These are phyloP conservation scores for Zaprionus vittiger DNA, from an alignment of 1,140 invertebrate genomes.

Conservation along the genomic window DNA sequence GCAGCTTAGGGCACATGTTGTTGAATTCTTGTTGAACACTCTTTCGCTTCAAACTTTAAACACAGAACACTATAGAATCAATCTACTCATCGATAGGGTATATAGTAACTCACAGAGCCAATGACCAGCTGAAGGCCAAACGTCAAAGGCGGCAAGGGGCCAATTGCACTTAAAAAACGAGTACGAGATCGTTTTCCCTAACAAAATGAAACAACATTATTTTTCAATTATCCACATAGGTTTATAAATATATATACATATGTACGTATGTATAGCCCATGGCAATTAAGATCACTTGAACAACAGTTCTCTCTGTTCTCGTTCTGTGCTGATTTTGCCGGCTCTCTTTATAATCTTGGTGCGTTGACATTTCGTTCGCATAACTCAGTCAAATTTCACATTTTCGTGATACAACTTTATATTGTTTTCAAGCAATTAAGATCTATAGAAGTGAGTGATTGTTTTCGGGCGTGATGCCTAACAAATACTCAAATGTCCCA, in stretches of 20 bases:
- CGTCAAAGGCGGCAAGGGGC: not conserved
- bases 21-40: too few species aligned
- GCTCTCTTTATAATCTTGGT: conserved; percentile 1
- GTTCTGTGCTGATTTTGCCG: not conserved
- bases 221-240: too few species aligned
- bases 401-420: not conserved
- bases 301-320: not conserved
- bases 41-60: too few species aligned
- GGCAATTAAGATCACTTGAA: not conserved
- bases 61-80: not conserved
- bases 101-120: not conserved
- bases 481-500: not conserved
- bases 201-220: not conserved
- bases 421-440: conserved; percentile 47
- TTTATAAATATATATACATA: too few species aligned
- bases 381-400: not conserved
- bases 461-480: not conserved
- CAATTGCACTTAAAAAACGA: not conserved
- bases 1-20: not conserved
- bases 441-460: conserved; percentile 38
- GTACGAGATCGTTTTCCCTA: conserved; percentile 8
- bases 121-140: conserved; percentile 21
- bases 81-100: not conserved
- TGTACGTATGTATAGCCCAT: too few species aligned
- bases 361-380: not conserved